These are phyloP conservation scores for Tuta absoluta DNA, from an alignment of 2,888 invertebrate genomes.

Conservation along the genomic window DNA sequence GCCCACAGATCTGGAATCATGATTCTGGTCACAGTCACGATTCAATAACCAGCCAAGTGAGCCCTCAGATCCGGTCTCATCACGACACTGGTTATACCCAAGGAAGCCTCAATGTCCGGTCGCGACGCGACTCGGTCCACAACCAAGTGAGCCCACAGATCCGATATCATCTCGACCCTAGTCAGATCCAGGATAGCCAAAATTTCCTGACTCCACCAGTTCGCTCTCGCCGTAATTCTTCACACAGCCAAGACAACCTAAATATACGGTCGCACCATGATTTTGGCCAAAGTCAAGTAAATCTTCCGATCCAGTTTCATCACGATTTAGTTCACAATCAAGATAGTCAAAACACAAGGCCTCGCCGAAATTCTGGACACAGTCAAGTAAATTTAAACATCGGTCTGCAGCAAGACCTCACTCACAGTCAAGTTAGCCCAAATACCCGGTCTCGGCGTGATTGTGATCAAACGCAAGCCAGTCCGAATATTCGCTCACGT, in stretches of 20 bases:
- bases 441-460: not conserved
- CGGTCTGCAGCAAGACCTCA: not conserved
- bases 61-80: not conserved
- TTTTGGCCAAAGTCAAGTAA: not conserved
- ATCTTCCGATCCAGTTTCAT: not conserved
- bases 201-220: not conserved
- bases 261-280: not conserved
- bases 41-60: not conserved
- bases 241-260: not conserved
- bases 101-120: not conserved
- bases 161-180: not conserved
- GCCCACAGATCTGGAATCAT: not conserved
- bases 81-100: not conserved
- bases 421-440: not conserved
- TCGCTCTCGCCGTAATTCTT: not conserved
- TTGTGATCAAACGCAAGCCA: not conserved
- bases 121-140: not conserved
- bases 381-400: not conserved
- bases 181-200: not conserved
- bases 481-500: not conserved
- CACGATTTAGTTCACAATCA: not conserved
- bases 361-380: not conserved
- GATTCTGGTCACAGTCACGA: not conserved
- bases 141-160: not conserved
- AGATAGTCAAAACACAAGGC: not conserved